phyloP scores from a whole-genome alignment of 2,888 invertebrate species.

The Clistopyga incitator region DNA sequence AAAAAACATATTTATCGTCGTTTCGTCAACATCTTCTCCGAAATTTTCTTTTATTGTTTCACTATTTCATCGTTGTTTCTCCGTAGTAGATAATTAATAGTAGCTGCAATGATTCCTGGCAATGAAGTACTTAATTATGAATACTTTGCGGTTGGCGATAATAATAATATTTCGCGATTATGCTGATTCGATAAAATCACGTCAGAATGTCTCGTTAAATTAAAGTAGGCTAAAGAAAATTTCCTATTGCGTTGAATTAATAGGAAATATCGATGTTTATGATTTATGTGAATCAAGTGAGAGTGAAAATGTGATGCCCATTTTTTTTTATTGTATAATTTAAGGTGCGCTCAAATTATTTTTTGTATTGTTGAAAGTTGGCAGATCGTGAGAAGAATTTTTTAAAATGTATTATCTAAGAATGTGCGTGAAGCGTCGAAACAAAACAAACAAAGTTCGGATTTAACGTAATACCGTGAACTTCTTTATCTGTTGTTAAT shows the following conservation, averaged over 20 bases:
- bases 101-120: conserved; percentile 35
- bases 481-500: neutral
- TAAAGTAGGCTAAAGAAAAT: neutral
- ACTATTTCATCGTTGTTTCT: conserved; percentile 17
- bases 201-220: neutral
- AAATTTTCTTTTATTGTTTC: neutral
- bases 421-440: neutral
- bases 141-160: neutral
- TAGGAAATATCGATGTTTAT: neutral
- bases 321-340: too few species aligned
- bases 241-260: neutral
- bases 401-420: too few species aligned
- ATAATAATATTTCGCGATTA: neutral
- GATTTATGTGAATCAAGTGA: too few species aligned
- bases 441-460: too few species aligned
- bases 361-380: neutral
- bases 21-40: conserved; percentile 14
- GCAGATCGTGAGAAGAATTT: too few species aligned
- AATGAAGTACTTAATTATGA: neutral
- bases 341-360: neutral
- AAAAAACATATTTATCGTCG: neutral
- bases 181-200: neutral
- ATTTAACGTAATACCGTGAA: neutral
- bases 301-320: too few species aligned
- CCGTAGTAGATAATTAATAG: conserved; percentile 47